phyloP scores from a whole-genome alignment of 2,888 invertebrate genomes.

The Epiblema foenella region DNA sequence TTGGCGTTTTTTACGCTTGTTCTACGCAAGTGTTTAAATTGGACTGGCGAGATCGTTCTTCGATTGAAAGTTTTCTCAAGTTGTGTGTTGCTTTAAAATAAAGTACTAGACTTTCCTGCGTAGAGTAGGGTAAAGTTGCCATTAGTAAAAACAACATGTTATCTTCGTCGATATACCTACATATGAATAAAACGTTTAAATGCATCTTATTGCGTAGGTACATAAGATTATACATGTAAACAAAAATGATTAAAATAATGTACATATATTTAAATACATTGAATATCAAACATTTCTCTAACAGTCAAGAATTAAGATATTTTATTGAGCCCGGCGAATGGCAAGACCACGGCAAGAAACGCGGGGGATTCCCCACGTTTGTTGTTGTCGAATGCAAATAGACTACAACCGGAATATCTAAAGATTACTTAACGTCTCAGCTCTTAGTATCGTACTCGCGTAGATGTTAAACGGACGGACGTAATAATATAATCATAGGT shows the following conservation, averaged over 20 bases:
- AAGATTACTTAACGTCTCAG: neutral
- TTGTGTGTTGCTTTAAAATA: neutral
- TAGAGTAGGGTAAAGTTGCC: neutral
- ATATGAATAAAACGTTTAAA: too few species aligned
- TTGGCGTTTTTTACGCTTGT: neutral
- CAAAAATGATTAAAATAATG: neutral
- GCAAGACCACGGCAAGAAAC: neutral
- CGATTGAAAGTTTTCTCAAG: neutral
- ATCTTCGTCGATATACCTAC: too few species aligned
- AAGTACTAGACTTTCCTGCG: neutral
- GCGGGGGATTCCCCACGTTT: neutral
- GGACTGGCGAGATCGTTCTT: neutral
- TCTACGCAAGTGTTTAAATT: neutral
- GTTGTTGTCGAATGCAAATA: neutral
- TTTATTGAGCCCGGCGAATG: neutral
- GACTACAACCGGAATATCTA: neutral
- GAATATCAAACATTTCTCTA: neutral
- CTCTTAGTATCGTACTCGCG: neutral
- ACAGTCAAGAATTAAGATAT: neutral
- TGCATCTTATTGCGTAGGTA: too few species aligned
- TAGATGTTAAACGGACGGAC: neutral
- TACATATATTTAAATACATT: neutral
- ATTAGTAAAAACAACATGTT: too few species aligned
- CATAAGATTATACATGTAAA: too few species aligned
- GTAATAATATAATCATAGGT: neutral